phyloP scores from a whole-genome alignment of 2,888 invertebrate species.

The Dorcus hopei region DNA sequence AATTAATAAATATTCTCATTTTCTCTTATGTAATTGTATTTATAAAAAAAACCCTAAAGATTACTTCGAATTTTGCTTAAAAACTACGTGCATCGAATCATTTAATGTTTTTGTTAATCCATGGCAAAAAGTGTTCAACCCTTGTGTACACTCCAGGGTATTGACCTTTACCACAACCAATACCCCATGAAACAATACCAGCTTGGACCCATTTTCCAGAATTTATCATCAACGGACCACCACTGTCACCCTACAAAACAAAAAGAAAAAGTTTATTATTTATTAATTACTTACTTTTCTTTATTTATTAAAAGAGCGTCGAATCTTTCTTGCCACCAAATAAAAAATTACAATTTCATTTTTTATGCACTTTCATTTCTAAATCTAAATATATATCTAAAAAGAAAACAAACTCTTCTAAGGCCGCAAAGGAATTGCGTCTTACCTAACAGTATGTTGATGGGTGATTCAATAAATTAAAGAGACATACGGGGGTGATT shows the following conservation, averaged over 20 bases:
- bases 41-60: background rate
- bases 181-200: conserved; percentile 89
- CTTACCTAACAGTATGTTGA: too few species aligned
- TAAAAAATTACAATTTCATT: too few species aligned
- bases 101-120: conserved; percentile 82
- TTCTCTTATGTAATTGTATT: background rate
- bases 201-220: conserved; percentile 78
- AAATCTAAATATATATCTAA: too few species aligned
- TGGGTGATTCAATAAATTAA: too few species aligned
- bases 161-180: conserved; percentile 87
- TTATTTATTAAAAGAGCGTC: too few species aligned
- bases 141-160: conserved; percentile 89
- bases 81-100: background rate
- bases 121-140: conserved; percentile 76
- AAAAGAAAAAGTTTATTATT: conserved; percentile 6
- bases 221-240: conserved; percentile 81
- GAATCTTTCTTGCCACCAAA: too few species aligned
- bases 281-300: too few species aligned
- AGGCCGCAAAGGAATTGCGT: too few species aligned
- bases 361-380: too few species aligned
- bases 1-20: background rate
- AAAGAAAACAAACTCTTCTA: too few species aligned
- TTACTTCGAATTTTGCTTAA: background rate
- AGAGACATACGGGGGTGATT: too few species aligned
- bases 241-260: conserved; percentile 75